Conservation (phyloP, 2,113 vertebrate species). For the Tetrao urogallus region DNA sequence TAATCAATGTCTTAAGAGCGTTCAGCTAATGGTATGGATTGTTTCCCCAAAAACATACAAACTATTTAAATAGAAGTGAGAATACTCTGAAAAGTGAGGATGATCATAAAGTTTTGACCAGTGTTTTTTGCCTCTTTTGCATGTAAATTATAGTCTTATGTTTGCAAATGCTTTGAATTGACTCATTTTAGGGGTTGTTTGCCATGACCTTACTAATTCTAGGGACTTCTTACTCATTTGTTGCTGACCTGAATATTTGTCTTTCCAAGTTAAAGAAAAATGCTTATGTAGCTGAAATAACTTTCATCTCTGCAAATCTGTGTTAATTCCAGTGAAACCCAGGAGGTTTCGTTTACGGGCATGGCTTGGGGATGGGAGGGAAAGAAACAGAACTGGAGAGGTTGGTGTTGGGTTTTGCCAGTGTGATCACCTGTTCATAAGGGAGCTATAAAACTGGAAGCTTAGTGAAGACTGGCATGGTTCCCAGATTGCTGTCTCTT, state of each 20-base stretch:
- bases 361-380: neutral
- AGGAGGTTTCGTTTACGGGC: neutral
- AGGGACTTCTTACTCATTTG: neutral
- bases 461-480: accelerated
- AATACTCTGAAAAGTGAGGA: neutral
- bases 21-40: neutral
- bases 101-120: neutral
- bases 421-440: accelerated
- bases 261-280: neutral
- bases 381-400: neutral
- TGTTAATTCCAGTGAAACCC: neutral
- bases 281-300: neutral
- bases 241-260: neutral
- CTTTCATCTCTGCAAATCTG: neutral
- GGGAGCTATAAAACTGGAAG: neutral
- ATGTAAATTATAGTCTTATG: accelerated
- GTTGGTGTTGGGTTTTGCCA: neutral
- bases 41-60: neutral
- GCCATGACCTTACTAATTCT: neutral
- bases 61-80: neutral
- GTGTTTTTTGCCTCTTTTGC: neutral
- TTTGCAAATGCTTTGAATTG: neutral
- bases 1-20: neutral
- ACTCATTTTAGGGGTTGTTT: too few species aligned
- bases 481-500: neutral